Base-by-base conservation (phyloP, 2,888 invertebrate genomes). In the Aphidoletes aphidimyza region DNA sequence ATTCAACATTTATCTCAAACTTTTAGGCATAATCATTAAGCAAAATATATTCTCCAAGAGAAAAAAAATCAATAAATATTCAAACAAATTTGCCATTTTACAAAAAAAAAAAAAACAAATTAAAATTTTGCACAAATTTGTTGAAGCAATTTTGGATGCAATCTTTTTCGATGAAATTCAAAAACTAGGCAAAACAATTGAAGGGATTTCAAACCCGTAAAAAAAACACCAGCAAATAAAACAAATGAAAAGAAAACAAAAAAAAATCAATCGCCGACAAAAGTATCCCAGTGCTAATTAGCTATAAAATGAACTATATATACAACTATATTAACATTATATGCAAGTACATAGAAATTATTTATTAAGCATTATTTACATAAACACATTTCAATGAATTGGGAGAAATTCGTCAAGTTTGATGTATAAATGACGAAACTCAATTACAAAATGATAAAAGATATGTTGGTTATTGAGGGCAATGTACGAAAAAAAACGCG, bases 251-350 rank as follows among this genome's bases (percentile, higher is more conserved):
- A 69, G 17, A 30, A 30, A 69, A 69, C 14, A 26, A 69, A 17
- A 30, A 5, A 69, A 30, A 30, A 26, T 30, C 26, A 30, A 30
- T 69, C 69, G 34, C 69, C 69, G 69, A 69, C 17, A 69, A 69
- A 69, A 26, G 69, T 69, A 69, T 69, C 69, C 69, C 69, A 69
- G 69, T 69, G 69, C 69, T 69, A 69, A 69, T 69, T 69, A 69
- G 14, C 30, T 69, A 14, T 69, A 69, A 42, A 69, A 69, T 69
- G 69, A 69, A 69, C 69, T 69, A 69, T 69, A 69, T 69, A 69
- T 30, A 69, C 30, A 69, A 69, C 30, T 39, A 39, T 8, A 39
- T 8, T 11, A n/a, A 54, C n/a, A 54, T 54, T 54, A 54, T 54
- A 54, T 54, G 54, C 54, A 54, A 54, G 22, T 30, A 69, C 69